Evolutionary conservation across 2,888 invertebrate genomes (phyloP).

Genomic region (Xanthia icteritia): DNA sequence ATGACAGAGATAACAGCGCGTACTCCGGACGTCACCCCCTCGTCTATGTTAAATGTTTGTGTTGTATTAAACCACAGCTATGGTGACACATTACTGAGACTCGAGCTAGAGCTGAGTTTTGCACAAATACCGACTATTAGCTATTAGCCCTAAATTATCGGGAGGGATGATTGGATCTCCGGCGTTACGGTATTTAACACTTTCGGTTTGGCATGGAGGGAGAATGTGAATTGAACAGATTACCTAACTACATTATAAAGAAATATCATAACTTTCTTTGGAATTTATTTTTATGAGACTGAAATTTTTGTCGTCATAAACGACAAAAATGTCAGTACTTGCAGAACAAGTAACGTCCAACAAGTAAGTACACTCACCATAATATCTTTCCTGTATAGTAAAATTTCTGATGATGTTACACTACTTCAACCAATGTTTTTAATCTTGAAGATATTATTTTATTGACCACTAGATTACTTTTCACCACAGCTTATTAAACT

Average conservation of each 20-base stretch:
- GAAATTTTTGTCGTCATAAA: background rate
- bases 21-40: conserved; percentile 63
- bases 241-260: background rate
- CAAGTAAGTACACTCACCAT: conserved; percentile 21
- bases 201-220: background rate
- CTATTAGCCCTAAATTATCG: conserved; percentile 34
- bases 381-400: background rate
- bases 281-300: background rate
- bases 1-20: conserved; percentile 58
- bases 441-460: background rate
- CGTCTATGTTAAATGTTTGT: background rate
- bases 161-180: conserved; percentile 4
- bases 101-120: background rate
- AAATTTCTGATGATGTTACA: background rate
- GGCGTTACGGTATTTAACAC: conserved; percentile 16
- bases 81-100: conserved; percentile 8
- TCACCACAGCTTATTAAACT: conserved; percentile 29
- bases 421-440: background rate
- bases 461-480: background rate
- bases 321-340: too few relatives aligned
- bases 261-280: background rate
- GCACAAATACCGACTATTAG: conserved; percentile 9
- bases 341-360: background rate
- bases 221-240: background rate
- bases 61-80: conserved; percentile 16